Conservation (phyloP, 2,797 vertebrate genomes). For the Oophaga sylvatica region DNA sequence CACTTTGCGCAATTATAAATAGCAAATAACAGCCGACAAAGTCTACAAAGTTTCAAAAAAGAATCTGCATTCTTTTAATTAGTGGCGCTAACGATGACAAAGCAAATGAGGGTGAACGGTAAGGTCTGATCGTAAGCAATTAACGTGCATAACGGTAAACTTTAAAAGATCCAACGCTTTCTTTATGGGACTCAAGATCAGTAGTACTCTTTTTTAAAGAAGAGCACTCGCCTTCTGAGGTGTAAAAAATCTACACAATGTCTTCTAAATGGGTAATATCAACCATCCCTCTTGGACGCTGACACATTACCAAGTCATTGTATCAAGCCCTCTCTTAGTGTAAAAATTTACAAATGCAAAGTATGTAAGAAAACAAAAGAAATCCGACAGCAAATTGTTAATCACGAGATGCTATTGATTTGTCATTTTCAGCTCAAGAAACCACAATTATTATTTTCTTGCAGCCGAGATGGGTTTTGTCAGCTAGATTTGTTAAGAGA, state of each 20-base stretch:
- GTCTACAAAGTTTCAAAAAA: conserved; percentile 55
- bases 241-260: background rate
- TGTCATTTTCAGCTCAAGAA: background rate
- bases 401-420: background rate
- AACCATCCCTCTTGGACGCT: background rate
- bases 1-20: conserved; percentile 52
- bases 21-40: conserved; percentile 27
- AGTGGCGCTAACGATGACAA: conserved; percentile 10
- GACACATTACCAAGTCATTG: background rate
- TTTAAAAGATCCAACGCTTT: conserved; percentile 1
- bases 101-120: background rate
- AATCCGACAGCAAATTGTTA: conserved; percentile 1
- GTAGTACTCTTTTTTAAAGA: conserved; percentile 2
- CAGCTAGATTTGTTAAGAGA: conserved; percentile 48
- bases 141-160: background rate
- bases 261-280: background rate
- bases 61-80: conserved; percentile 36
- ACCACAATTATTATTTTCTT: conserved; percentile 29
- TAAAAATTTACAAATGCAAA: background rate
- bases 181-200: background rate
- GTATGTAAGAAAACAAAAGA: background rate
- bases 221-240: background rate
- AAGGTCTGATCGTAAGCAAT: background rate
- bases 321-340: background rate
- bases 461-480: conserved; percentile 32